Evolutionary conservation across 2,888 invertebrate genomes (phyloP).

Genomic region (Timema cristinae): DNA sequence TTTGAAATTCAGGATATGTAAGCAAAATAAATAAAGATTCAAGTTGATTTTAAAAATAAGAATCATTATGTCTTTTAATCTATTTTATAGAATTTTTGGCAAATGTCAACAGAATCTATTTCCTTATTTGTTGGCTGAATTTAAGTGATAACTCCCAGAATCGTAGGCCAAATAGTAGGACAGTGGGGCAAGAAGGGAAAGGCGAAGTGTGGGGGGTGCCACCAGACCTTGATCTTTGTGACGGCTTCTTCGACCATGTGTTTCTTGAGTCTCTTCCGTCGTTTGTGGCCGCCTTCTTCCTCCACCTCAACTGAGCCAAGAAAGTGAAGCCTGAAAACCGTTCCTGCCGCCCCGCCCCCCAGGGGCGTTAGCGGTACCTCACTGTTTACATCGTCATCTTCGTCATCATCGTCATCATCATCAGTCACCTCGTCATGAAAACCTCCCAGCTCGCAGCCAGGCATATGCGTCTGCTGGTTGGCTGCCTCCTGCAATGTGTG

Average conservation of each 20-base stretch:
- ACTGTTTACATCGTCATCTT: slow-evolving; percentile 3
- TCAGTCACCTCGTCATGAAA: slow-evolving; percentile 20
- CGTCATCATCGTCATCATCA: slow-evolving; percentile 21
- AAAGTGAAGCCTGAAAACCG: slow-evolving; percentile 77
- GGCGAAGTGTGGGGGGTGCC: slow-evolving; percentile 31
- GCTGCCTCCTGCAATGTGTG: slow-evolving; percentile 10
- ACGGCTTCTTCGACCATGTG: slow-evolving; percentile 86
- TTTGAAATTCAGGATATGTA: too few relatives aligned
- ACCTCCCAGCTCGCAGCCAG: slow-evolving; percentile 17
- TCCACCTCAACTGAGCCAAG: slow-evolving; percentile 82
- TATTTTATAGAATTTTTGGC: too few relatives aligned
- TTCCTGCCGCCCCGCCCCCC: slow-evolving; percentile 52
- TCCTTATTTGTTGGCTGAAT: too few relatives aligned
- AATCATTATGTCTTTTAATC: too few relatives aligned
- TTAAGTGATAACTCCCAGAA: background rate
- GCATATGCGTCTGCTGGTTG: slow-evolving; percentile 14
- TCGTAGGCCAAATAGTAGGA: background rate
- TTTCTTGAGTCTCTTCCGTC: slow-evolving; percentile 77
- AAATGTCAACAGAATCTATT: too few relatives aligned
- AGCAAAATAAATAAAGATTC: too few relatives aligned
- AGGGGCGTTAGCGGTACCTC: slow-evolving; percentile 32
- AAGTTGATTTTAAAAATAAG: too few relatives aligned
- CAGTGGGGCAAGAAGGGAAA: background rate
- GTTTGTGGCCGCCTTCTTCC: slow-evolving; percentile 65
- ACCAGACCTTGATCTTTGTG: slow-evolving; percentile 77